Conservation (phyloP, 2,888 invertebrate species). For the Anthophora plumipes region DNA sequence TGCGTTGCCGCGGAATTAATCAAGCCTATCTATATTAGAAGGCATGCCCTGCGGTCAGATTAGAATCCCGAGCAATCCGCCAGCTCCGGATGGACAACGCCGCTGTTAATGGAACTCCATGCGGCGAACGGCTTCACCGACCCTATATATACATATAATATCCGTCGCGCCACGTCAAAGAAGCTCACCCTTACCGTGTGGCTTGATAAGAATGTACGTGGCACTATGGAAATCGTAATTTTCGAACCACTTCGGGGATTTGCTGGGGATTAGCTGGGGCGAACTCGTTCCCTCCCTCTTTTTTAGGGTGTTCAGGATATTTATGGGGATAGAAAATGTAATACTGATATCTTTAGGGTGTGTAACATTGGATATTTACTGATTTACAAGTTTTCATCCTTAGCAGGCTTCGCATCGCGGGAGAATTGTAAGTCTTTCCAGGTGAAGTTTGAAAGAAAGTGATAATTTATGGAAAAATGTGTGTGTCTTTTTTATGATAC, state of each 20-base stretch:
- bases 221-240: slow-evolving; percentile 1
- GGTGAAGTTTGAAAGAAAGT: too few relatives aligned
- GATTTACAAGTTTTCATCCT: too few relatives aligned
- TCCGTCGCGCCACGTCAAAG: slow-evolving; percentile 6
- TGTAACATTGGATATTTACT: too few relatives aligned
- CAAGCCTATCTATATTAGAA: slow-evolving; percentile 81
- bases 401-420: too few relatives aligned
- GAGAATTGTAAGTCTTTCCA: too few relatives aligned
- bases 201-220: slow-evolving; percentile 22
- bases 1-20: slow-evolving; percentile 79
- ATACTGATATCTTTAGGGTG: neutral
- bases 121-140: slow-evolving; percentile 37
- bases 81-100: slow-evolving; percentile 52
- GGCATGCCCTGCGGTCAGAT: slow-evolving; percentile 80
- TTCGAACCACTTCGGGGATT: neutral
- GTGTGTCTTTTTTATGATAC: too few relatives aligned
- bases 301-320: neutral
- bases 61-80: slow-evolving; percentile 76
- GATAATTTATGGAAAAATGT: too few relatives aligned
- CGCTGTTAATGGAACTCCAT: slow-evolving; percentile 68
- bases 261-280: neutral
- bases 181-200: neutral
- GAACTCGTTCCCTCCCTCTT: neutral
- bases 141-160: slow-evolving; percentile 3
- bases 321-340: neutral